Evolutionary conservation across 2,888 invertebrate genomes (phyloP).

Genomic region (Pachycephus smyrnensis): DNA sequence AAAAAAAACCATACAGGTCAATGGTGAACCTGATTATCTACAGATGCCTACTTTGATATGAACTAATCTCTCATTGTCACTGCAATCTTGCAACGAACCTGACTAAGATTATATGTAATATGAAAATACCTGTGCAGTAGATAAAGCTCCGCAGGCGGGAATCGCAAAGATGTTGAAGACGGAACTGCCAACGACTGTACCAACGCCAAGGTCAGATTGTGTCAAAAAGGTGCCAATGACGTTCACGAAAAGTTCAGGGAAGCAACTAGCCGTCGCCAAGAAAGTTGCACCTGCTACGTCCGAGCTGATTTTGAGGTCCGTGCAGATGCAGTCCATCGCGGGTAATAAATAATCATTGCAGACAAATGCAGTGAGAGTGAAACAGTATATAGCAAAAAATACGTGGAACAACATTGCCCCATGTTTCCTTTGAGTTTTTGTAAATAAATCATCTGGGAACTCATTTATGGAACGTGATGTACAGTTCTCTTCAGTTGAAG

Average conservation of each 20-base stretch:
- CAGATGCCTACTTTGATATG: constrained; percentile 28
- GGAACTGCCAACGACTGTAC: constrained; percentile 88
- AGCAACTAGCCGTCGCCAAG: constrained; percentile 95
- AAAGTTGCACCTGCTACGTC: constrained; percentile 98
- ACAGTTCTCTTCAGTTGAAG: constrained; percentile 36
- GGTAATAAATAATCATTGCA: constrained; percentile 95
- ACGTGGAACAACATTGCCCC: constrained; percentile 85
- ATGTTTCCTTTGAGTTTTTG: constrained; percentile 74
- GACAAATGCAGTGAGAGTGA: constrained; percentile 86
- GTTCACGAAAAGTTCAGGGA: constrained; percentile 94
- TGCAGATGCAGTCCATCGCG: constrained; percentile 88
- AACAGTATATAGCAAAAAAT: constrained; percentile 85
- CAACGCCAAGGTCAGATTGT: constrained; percentile 86
- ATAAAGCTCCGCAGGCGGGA: constrained; percentile 83
- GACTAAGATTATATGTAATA: constrained; percentile 12
- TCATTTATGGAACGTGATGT: constrained; percentile 68
- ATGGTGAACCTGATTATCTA: not conserved
- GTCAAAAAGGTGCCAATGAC: constrained; percentile 89
- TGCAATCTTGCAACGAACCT: constrained; percentile 10
- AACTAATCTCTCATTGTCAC: constrained; percentile 19
- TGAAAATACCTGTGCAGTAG: constrained; percentile 74
- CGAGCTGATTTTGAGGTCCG: constrained; percentile 79
- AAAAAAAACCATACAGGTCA: not conserved
- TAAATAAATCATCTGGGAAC: constrained; percentile 73
- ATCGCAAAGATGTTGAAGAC: constrained; percentile 90